Percentiles rank a stretch among this genome's conserved stretches.
Evolutionary conservation across 2,888 invertebrate species (phyloP).

Genomic region (Drosophila tanythrix): DNA sequence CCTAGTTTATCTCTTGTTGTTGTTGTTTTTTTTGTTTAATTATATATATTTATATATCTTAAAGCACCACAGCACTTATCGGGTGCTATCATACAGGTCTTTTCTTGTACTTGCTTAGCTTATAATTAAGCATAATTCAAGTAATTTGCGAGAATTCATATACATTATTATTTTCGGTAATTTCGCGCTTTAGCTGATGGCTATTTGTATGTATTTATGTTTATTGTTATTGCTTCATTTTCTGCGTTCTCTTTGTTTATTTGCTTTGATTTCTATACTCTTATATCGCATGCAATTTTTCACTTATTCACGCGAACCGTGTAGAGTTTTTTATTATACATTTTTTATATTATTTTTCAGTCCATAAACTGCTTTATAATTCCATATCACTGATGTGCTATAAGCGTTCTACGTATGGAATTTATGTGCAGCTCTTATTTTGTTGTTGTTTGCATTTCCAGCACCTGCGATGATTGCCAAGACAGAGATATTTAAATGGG

Average conservation of each 20-base stretch:
- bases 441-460: slow-evolving; percentile 6
- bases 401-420: slow-evolving; percentile 48
- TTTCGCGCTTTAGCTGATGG: slow-evolving; percentile 16
- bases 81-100: slow-evolving; percentile 26
- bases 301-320: slow-evolving; percentile 44
- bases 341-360: slow-evolving; percentile 9
- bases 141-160: neutral
- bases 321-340: slow-evolving; percentile 4
- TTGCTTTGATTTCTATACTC: slow-evolving; percentile 6
- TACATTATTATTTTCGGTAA: slow-evolving; percentile 1
- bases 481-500: slow-evolving; percentile 39
- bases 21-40: slow-evolving; percentile 4
- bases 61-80: slow-evolving; percentile 31
- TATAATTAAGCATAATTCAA: slow-evolving; percentile 41
- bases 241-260: slow-evolving; percentile 4
- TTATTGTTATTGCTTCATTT: slow-evolving; percentile 11
- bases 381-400: slow-evolving; percentile 77
- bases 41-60: slow-evolving; percentile 27
- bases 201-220: slow-evolving; percentile 5
- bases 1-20: neutral
- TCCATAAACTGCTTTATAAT: slow-evolving; percentile 20
- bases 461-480: slow-evolving; percentile 30
- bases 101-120: slow-evolving; percentile 30
- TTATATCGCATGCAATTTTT: slow-evolving; percentile 45
- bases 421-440: slow-evolving; percentile 23